Conservation (phyloP, 2,113 vertebrate genomes). For the Phoenicopterus ruber region DNA sequence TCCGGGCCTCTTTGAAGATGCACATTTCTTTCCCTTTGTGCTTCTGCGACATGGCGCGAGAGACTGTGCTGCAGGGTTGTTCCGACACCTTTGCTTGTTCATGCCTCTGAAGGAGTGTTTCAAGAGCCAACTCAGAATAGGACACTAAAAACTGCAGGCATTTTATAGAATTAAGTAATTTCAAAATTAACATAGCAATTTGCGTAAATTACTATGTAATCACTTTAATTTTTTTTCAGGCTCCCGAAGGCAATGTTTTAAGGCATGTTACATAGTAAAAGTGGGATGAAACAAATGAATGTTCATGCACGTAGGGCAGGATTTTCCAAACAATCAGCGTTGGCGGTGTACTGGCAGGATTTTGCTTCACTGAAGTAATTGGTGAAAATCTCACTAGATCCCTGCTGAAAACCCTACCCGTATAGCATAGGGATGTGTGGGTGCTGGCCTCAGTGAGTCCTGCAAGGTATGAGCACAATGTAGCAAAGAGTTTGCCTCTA, state of each 20-base stretch:
- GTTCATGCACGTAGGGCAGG: background rate
- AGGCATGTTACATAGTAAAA: slow-evolving; percentile 11
- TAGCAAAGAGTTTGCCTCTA: background rate
- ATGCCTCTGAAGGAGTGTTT: background rate
- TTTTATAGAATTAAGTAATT: slow-evolving; percentile 23
- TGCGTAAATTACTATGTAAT: slow-evolving; percentile 28
- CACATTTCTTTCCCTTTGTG: background rate
- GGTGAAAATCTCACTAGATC: background rate
- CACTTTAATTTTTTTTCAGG: background rate
- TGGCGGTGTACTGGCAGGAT: background rate
- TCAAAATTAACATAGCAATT: slow-evolving; percentile 19
- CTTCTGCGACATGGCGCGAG: background rate
- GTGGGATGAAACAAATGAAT: background rate
- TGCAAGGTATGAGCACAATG: background rate
- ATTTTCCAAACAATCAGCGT: background rate
- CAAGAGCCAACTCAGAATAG: background rate
- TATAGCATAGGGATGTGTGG: background rate
- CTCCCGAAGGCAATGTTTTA: slow-evolving; percentile 28
- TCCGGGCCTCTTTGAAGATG: rapidly evolving
- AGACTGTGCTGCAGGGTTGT: background rate
- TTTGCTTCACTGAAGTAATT: background rate
- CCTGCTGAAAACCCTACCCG: background rate
- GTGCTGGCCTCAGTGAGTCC: background rate
- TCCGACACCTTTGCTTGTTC: background rate
- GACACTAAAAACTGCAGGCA: background rate